Base-by-base conservation (phyloP, 2,888 invertebrate species). In the Volucella bombylans region DNA sequence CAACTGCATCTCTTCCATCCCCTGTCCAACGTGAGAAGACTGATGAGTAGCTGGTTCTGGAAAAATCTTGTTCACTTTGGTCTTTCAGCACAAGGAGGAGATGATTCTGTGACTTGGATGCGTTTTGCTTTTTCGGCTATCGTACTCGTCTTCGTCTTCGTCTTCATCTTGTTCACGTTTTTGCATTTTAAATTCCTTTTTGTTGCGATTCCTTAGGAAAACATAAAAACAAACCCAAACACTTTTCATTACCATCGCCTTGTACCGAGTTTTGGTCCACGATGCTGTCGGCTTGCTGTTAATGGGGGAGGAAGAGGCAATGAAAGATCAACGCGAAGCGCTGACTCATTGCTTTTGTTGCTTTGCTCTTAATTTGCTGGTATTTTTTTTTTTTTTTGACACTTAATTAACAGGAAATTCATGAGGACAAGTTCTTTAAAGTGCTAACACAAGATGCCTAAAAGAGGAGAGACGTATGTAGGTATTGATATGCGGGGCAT, bases 211-310 rank as follows among this genome's bases (percentile, higher is more conserved):
- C 50, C 31, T 12, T 14, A 1, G 14, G 4, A 45, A 10, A 15
- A 55, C 39, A 68, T 55, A 52, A 57, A 65, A 12, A 69, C n/a
- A 31, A 67, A 45, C 14, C 41, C 69, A 77, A 82, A 74, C 72
- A 65, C 57, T 73, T 79, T 83, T 83, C 82, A 83, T 69, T 83
- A 78, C 74, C 79, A 83, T 69, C 82, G 67, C 79, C 79, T 83
- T 79, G 82, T 64, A 64, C 57, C 71, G 64, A 69, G 54, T 41
- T 57, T 52, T 52, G 52, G 45, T 69, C 73, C 62, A 50, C 52
- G 54, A 31, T 31, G 31, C 6, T 31, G 31, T 6, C 6, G 31
- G 0, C 6, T 69, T 64, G 38, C 78, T 49, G 41, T 31, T 41
- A 52, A 67, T 57, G 6, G 64, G 47, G 6, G 45, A 68, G 68